Evolutionary conservation across 2,113 vertebrate genomes (phyloP), one percentile per base, ranked within the genome.

Genomic region (Pandion haliaetus): DNA sequence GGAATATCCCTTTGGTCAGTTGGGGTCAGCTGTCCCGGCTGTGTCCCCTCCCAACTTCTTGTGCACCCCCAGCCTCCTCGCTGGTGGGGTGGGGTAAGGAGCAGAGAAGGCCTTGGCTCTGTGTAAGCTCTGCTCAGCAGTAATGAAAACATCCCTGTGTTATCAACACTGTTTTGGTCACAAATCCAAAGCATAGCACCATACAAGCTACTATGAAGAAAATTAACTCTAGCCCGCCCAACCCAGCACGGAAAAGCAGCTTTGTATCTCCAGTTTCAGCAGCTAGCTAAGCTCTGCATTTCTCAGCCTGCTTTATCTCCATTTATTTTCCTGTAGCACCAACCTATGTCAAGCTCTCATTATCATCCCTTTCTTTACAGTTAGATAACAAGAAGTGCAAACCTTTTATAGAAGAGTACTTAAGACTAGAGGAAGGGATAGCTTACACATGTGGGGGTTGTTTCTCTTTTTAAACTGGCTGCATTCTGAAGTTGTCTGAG

Each of bases 141-240:
- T 12, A 49, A 88, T 45, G 17, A 32, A 74, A 77, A 59, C 16
- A 25, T 4, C 32, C 14, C 4, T 23, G 8, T 21, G 18, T 34
- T 62, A 54, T 4, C 67, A 69, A 17, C 16, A 26, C 8, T 2
- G 0, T 11, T 45, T 38, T 31, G 19, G 6, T 40, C 40, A 57
- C 58, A 92, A 63, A 86, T 17, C 20, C 40, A 74, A 57, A 90
- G 25, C 83, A 71, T 1, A 67, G 71, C 57, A 32, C 29, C 49
- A 45, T 6, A 36, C 24, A 12, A 82, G 45, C 31, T 40, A 16
- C 34, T 28, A 6, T 15, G 31, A 62, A 57, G 54, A 83, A 32
- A 78, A 71, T 40, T 21, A 71, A 36, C 29, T 47, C 49, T 24
- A 36, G 14, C 21, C 49, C 34, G 72, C 29, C 44, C 72, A 73